Conservation (phyloP, 2,113 vertebrate species). For the Bothrops jararaca region DNA sequence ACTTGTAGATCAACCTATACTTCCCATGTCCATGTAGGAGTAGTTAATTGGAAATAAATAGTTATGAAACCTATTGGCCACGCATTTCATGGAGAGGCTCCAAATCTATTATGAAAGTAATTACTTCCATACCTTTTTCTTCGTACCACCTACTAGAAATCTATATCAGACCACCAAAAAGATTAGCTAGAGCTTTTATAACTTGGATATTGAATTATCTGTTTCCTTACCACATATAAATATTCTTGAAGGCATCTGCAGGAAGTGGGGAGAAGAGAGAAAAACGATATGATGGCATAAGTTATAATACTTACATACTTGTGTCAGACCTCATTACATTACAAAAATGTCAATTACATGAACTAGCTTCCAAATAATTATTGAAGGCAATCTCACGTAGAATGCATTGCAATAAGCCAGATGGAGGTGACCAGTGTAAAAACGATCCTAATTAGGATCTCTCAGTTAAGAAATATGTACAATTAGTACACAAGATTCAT, state of each 20-base stretch:
- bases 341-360: too few relatives aligned
- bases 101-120: background rate
- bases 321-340: background rate
- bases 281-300: background rate
- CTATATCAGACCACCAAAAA: background rate
- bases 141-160: background rate
- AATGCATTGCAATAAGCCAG: background rate
- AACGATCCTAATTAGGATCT: background rate
- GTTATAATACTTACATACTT: background rate
- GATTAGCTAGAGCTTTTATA: background rate
- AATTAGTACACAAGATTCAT: background rate
- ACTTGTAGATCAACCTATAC: background rate
- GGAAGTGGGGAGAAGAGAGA: background rate
- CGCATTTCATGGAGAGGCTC: background rate
- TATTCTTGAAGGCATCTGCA: background rate
- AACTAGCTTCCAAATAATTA: background rate
- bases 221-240: background rate
- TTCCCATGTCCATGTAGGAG: background rate
- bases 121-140: background rate
- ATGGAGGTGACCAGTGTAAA: background rate
- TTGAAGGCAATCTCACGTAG: background rate
- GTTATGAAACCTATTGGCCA: background rate
- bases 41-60: background rate
- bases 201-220: background rate
- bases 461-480: background rate